These are phyloP conservation scores for Tychaedon coryphoeus DNA, from an alignment of 2,113 vertebrate genomes.

Conservation along the genomic window DNA sequence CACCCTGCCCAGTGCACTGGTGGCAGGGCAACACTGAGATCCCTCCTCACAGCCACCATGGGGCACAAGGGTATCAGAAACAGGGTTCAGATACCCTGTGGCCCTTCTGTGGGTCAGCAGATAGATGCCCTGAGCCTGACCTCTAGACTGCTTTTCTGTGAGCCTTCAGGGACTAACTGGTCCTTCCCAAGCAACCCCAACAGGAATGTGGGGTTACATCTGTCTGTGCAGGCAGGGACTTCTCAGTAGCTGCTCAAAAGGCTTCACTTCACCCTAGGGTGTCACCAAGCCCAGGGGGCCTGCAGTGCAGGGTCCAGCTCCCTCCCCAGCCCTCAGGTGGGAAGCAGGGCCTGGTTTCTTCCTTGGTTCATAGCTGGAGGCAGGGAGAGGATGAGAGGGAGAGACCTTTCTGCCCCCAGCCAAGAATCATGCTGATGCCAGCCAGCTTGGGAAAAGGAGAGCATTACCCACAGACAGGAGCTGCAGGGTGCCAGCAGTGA, in stretches of 20 bases:
- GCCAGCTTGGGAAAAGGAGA: neutral
- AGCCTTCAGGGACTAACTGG: rapidly evolving
- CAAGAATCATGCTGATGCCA: rapidly evolving
- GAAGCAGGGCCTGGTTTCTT: neutral
- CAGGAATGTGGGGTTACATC: neutral
- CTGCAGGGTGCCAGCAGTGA: neutral
- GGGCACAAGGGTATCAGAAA: neutral
- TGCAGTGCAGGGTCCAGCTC: neutral
- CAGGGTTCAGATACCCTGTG: neutral
- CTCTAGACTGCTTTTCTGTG: rapidly evolving
- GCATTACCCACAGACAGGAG: neutral
- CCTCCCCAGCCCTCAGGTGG: neutral
- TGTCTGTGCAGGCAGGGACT: neutral
- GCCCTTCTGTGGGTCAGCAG: neutral
- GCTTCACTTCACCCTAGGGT: neutral
- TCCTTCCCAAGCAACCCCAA: neutral
- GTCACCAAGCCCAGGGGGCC: neutral
- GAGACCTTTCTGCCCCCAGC: neutral
- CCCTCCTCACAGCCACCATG: rapidly evolving
- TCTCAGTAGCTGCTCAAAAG: neutral
- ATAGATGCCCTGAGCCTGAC: neutral
- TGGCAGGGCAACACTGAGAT: rapidly evolving
- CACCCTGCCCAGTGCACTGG: neutral
- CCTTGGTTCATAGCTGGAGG: neutral
- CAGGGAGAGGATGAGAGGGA: neutral